Conservation (phyloP, 2,888 invertebrate genomes). For the Plagodis dolabraria region DNA sequence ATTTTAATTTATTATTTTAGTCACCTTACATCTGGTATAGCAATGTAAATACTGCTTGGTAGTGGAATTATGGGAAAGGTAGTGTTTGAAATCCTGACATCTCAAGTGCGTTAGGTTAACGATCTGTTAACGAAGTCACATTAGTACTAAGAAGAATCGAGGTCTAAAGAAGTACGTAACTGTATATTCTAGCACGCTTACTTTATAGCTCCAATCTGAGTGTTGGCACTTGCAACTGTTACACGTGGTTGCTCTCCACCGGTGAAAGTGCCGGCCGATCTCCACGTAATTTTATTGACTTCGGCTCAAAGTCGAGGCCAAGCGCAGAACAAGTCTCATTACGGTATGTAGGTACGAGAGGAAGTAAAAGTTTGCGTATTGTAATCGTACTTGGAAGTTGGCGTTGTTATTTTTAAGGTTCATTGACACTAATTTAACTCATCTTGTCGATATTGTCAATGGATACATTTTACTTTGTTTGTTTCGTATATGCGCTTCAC, state of each 20-base stretch:
- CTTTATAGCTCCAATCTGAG: constrained; percentile 2
- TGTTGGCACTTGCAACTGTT: constrained; percentile 23
- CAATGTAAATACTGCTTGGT: too few relatives aligned
- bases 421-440: constrained; percentile 18
- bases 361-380: constrained; percentile 67
- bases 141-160: too few relatives aligned
- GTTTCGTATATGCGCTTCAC: too few relatives aligned
- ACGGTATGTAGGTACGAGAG: constrained; percentile 51
- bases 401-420: constrained; percentile 10
- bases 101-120: too few relatives aligned
- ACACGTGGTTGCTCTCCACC: constrained; percentile 43
- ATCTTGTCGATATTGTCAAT: background rate
- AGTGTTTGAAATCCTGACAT: too few relatives aligned
- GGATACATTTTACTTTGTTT: too few relatives aligned
- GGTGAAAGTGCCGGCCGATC: constrained; percentile 53
- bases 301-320: constrained; percentile 64
- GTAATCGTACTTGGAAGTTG: constrained; percentile 14
- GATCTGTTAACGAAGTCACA: too few relatives aligned
- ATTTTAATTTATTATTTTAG: too few relatives aligned
- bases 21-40: too few relatives aligned
- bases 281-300: constrained; percentile 59
- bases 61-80: too few relatives aligned
- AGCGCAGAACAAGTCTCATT: constrained; percentile 70
- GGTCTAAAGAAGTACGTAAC: too few relatives aligned
- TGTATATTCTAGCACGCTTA: constrained; percentile 6